Percentiles rank a stretch among this genome's conserved stretches.
phyloP scores from a whole-genome alignment of 1,140 invertebrate species.

The Megathymus violae region DNA sequence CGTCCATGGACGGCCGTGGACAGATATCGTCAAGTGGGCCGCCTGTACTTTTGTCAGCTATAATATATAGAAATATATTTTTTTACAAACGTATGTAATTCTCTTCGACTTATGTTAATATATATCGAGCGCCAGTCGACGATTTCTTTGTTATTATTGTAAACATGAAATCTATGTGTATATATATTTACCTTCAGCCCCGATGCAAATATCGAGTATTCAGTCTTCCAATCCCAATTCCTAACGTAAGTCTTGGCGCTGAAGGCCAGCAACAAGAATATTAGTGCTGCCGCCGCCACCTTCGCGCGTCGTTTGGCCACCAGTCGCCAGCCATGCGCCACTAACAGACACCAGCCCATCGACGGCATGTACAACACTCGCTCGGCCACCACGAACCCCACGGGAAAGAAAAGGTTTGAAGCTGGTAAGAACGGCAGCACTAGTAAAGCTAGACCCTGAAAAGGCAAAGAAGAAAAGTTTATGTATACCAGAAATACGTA shows the following conservation, averaged over 20 bases:
- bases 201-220: slow-evolving; percentile 96
- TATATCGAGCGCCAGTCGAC: no score
- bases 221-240: slow-evolving; percentile 96
- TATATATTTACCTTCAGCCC: slow-evolving; percentile 86
- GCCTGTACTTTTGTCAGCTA: no score
- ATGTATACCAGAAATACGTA: not conserved
- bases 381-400: slow-evolving; percentile 98
- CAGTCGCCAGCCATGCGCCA: slow-evolving; percentile 91
- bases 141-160: no score
- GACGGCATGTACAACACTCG: slow-evolving; percentile 98
- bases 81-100: no score
- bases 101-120: no score
- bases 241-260: slow-evolving; percentile 92
- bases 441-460: slow-evolving; percentile 92
- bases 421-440: slow-evolving; percentile 97
- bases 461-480: slow-evolving; percentile 39
- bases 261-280: slow-evolving; percentile 87
- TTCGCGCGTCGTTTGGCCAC: slow-evolving; percentile 84
- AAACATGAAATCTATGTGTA: no score
- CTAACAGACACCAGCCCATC: slow-evolving; percentile 97
- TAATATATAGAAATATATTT: no score
- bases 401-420: slow-evolving; percentile 98
- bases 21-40: no score
- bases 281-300: slow-evolving; percentile 85
- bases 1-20: no score